Conservation (phyloP, 2,888 invertebrate species). For the Cactoblastis cactorum region DNA sequence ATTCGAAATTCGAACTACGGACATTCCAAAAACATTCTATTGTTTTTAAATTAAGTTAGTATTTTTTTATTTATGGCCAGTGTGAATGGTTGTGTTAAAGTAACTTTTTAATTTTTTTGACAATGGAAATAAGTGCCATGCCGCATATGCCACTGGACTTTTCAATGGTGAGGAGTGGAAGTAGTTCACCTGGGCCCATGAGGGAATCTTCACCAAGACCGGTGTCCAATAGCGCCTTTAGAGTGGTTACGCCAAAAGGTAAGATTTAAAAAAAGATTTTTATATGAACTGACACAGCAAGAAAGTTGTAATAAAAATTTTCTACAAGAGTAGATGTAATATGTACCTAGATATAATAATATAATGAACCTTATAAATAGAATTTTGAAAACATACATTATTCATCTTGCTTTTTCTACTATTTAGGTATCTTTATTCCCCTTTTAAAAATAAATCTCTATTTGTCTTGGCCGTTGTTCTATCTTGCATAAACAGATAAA, state of each 20-base stretch:
- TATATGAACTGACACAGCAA: neutral
- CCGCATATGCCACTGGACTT: constrained; percentile 83
- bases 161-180: constrained; percentile 76
- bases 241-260: constrained; percentile 84
- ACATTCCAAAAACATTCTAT: constrained; percentile 15
- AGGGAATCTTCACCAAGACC: constrained; percentile 64
- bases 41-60: constrained; percentile 16
- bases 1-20: constrained; percentile 34
- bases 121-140: constrained; percentile 82
- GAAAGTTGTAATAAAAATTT: no score
- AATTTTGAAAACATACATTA: no score
- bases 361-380: no score
- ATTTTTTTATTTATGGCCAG: constrained; percentile 27
- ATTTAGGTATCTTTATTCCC: no score
- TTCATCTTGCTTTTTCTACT: no score
- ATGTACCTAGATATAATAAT: no score
- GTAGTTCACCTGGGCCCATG: constrained; percentile 52
- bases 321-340: no score
- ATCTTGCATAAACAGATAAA: no score
- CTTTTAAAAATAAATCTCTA: no score
- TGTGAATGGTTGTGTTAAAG: constrained; percentile 37
- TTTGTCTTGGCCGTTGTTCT: no score
- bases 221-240: constrained; percentile 80
- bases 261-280: constrained; percentile 18
- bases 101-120: constrained; percentile 38